Base-by-base conservation (phyloP, 2,888 invertebrate genomes). In the Luperina testacea region DNA sequence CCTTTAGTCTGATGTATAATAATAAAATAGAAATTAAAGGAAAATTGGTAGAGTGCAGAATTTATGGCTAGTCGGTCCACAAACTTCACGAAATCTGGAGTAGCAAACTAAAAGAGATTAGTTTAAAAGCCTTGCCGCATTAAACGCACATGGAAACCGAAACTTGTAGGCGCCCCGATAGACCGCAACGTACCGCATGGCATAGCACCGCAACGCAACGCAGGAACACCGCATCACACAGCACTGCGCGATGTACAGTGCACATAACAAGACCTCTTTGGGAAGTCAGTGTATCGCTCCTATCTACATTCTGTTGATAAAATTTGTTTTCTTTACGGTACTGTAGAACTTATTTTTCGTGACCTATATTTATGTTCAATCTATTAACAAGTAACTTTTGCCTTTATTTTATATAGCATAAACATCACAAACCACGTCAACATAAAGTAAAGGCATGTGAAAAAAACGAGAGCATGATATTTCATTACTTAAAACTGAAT, bases 401-500 rank as follows among this genome's bases (percentile, higher is more conserved):
- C 20, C 20, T 27, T 24, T 27, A 20, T 13, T 13, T 15, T 15
- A 15, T 15, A 32, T 15, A 70, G 13, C 45, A 9, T 70, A 53
- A 38, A 70, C 32, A 24, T 11, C 17, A 9, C 17, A 57, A 71
- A 71, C 57, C 17, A 63, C 24, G 24, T 20, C 4, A 70, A 27
- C 24, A 64, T 2, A 61, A 38, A 53, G 15, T 51, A 63, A 63
- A 77, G 4, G 15, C 9, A 72, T n/a, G 53, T 17, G 45, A 65
- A 80, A 72, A 13, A 7, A 72, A 24, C 15, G 2, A 51, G 17
- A 64, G 2, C 64, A 61, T 38, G 48, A 27, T 24, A 67, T 70
- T 83, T 80, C 27, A 73, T 80, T 76, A 81, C 64, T 38, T 65
- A 51, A 51, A 79, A 80, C n/a, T 48, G 45, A 32, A 80, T 70